Evolutionary conservation across 2,888 invertebrate genomes (phyloP).

Genomic region (Drosophila neonasuta): DNA sequence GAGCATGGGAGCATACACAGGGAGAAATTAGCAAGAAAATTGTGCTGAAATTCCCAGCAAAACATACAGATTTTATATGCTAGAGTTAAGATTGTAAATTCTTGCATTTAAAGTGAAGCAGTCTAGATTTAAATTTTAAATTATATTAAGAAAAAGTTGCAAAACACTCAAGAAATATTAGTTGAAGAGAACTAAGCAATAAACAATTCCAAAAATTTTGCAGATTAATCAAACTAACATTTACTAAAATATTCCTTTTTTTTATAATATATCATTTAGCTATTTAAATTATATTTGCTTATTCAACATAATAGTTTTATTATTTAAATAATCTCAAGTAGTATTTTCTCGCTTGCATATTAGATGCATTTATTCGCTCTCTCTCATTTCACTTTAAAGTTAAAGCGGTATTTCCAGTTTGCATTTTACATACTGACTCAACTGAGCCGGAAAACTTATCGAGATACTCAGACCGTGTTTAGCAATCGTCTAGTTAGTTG

Average conservation of each 20-base stretch:
- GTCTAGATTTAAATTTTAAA: no score
- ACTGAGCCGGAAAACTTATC: not conserved
- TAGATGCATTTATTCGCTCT: not conserved
- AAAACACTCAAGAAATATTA: no score
- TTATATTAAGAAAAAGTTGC: no score
- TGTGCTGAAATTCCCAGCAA: no score
- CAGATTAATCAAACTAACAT: no score
- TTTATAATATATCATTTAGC: not conserved
- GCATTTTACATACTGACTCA: constrained; percentile 34
- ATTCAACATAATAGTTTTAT: not conserved
- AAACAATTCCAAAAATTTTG: no score
- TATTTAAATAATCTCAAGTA: no score
- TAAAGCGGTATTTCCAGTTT: constrained; percentile 67
- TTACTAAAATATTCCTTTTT: no score
- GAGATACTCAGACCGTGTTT: not conserved
- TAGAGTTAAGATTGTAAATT: not conserved
- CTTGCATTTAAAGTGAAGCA: no score
- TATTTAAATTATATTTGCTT: not conserved
- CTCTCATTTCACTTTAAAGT: constrained; percentile 20
- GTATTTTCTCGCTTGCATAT: not conserved
- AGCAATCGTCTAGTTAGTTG: constrained; percentile 16
- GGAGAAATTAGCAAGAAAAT: not conserved
- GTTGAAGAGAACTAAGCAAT: no score
- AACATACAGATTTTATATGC: not conserved
- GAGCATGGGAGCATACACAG: not conserved